Evolutionary conservation across 2,888 invertebrate species (phyloP), one percentile per base, ranked within the genome.

Genomic region (Stenichneumon culpator): DNA sequence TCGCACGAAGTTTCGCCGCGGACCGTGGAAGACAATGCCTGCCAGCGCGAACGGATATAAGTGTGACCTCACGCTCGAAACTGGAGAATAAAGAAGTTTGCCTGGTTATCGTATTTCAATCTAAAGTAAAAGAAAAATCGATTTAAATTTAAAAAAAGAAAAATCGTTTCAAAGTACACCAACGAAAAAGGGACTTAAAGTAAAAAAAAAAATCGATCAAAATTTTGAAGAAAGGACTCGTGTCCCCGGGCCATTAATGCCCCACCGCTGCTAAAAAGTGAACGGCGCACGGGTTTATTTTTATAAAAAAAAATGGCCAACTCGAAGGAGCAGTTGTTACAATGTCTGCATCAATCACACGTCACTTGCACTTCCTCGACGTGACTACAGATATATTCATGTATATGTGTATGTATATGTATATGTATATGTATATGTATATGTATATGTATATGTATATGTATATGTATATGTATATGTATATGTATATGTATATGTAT

Each of bases 1-100:
- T 57, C 28, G 16, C 68, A 5, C 63, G 9, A 36, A 6, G 32
- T 70, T 79, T 70, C 36, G 63, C 65, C 39, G 73, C 68, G 81
- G 14, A 68, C 16, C 50, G n/a, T 25, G n/a, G 78, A 60, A 79
- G 54, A 70, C 67, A 65, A 82, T 79, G 74, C 57, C 68, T 70
- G 22, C 44, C 75, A 22, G 57, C n/a, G n/a, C 25, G 52, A 79
- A 79, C 75, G 74, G 67, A 82, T 75, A 68, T 60, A 67, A 25
- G 25, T 32, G 28, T 79, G 72, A 79, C 74, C 65, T 57, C 69
- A 67, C 19, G 50, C 28, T 14, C 28, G 57, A 47, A 52, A 44
- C 6, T 19, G 11, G 14, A 25, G 16, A 39, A 72, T 32, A 3
- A 44, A 81, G 54, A 25, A 67, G 28, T 36, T 54, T 11, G 4